Evolutionary conservation across 2,797 vertebrate species (phyloP).

Genomic region (Podargus strigoides): DNA sequence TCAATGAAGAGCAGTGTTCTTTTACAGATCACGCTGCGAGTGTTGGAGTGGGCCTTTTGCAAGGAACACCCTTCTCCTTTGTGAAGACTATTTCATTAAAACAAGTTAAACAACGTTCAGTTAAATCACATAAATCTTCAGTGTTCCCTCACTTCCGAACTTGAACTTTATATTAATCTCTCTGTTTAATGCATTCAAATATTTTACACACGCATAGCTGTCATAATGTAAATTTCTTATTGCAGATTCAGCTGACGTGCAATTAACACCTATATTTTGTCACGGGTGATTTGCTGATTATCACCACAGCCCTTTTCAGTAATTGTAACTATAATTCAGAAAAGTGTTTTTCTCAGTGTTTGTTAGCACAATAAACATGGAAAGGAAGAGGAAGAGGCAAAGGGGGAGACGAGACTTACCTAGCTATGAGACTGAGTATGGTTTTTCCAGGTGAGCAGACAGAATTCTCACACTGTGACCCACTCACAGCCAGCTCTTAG

Average conservation of each 20-base stretch:
- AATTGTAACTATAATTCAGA: background rate
- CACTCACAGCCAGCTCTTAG: background rate
- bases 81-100: background rate
- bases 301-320: background rate
- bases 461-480: background rate
- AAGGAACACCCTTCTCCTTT: background rate
- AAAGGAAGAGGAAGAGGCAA: background rate
- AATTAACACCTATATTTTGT: background rate
- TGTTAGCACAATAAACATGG: background rate
- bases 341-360: background rate
- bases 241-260: background rate
- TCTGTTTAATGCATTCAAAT: background rate
- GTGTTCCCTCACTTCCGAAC: background rate
- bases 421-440: background rate
- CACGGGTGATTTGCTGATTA: background rate
- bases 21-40: background rate
- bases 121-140: background rate
- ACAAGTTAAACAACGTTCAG: background rate
- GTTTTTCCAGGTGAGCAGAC: background rate
- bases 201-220: background rate
- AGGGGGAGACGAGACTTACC: background rate
- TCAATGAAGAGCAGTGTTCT: background rate
- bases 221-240: background rate
- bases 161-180: background rate
- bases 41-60: background rate